Base-by-base conservation (phyloP, 2,113 vertebrate species). In the Erpornis zantholeuca region DNA sequence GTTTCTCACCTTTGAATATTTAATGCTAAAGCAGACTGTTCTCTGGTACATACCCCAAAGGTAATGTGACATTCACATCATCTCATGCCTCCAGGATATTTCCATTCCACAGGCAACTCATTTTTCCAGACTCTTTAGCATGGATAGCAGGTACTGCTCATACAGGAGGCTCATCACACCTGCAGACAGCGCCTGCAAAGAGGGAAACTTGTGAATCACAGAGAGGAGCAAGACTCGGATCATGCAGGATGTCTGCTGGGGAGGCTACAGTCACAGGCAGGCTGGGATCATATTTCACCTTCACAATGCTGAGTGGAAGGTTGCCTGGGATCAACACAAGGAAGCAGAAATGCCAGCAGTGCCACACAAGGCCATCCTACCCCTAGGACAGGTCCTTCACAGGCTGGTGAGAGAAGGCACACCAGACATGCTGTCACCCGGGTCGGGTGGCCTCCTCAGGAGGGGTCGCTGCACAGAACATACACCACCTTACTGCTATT, bases 371-470 rank as follows among this genome's bases (percentile, higher is more conserved):
- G 57, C 12, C 35, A 49, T 44, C 42, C 29, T 57, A 14, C 10
- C 27, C 16, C 12, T 45, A 75, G n/a, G 42, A 14, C 1, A 8
- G 36, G 20, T 59, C 45, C 35, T 68, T 76, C 63, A 44, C 12
- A 22, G 35, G 10, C 22, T 84, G 44, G 7, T 31, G 25, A 59
- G 63, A 28, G 19, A 53, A 16, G 16, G 40, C 28, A 31, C 19
- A 45, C 9, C 7, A 40, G 29, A 29, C 29, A n/a, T 0, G 1
- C 10, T 27, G 47, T 38, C 56, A 38, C 14, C 24, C 6, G 0
- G 1, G 5, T 8, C 0, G 0, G 21, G 15, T 33, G 49, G 19
- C 11, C 17, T 49, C 38, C 35, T 52, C 29, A n/a, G 45, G 8
- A 73, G 9, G 6, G 9, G 7, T 47, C 49, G 42, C 29, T 25